Percentiles rank a stretch among this genome's conserved stretches.
Conservation (phyloP, 2,888 invertebrate genomes). For the Cephalotes varians region DNA sequence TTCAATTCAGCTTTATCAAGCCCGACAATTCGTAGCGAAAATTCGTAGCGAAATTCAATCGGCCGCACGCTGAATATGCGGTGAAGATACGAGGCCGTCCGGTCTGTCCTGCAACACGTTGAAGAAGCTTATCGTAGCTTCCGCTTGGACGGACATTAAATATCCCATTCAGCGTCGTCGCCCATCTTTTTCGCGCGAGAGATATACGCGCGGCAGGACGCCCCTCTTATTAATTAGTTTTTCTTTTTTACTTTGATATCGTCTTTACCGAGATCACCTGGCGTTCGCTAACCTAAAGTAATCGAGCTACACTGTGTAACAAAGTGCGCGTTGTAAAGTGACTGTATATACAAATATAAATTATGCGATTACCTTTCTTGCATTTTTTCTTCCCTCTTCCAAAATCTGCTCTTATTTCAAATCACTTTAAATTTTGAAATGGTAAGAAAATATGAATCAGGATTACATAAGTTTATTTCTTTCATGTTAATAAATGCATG, state of each 20-base stretch:
- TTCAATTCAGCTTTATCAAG: neutral
- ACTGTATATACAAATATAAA: slow-evolving; percentile 85
- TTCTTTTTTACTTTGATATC: slow-evolving; percentile 81
- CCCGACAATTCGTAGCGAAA: neutral
- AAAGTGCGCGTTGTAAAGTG: slow-evolving; percentile 85
- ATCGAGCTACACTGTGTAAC: slow-evolving; percentile 80
- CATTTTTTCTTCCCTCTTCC: neutral
- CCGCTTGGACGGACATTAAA: slow-evolving; percentile 43
- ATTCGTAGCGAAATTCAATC: neutral
- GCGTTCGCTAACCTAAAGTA: slow-evolving; percentile 77
- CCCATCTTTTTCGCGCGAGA: slow-evolving; percentile 56
- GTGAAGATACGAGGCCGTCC: slow-evolving; percentile 5
- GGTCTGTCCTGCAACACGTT: slow-evolving; percentile 36
- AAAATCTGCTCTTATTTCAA: neutral
- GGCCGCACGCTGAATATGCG: neutral
- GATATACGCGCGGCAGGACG: slow-evolving; percentile 62
- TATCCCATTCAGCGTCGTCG: slow-evolving; percentile 56
- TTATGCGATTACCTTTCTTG: slow-evolving; percentile 76
- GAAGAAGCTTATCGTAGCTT: slow-evolving; percentile 53
- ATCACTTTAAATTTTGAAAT: neutral
- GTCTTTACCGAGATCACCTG: slow-evolving; percentile 78
- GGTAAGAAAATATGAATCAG: neutral
- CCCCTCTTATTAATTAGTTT: slow-evolving; percentile 77
- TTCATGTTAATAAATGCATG: neutral
- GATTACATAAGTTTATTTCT: neutral